A percentile compares a stretch with the other conserved stretches of the same genome.
Evolutionary conservation across 2,888 invertebrate genomes (phyloP).

Genomic region (Hoplodrina ambigua): DNA sequence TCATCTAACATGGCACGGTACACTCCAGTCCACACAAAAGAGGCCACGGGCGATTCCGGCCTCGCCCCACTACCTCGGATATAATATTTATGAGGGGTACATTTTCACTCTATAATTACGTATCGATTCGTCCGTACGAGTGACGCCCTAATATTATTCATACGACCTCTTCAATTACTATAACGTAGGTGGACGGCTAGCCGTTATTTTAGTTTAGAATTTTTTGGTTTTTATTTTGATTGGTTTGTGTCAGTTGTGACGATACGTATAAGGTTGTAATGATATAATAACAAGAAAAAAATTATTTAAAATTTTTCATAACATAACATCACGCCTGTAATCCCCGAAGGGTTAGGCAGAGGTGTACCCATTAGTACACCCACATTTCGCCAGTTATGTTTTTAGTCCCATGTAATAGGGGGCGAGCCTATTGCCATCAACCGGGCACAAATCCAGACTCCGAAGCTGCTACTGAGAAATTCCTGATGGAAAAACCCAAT

Average conservation of each 20-base stretch:
- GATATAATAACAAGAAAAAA: too few species aligned
- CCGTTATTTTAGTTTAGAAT: conserved; percentile 52
- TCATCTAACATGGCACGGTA: conserved; percentile 74
- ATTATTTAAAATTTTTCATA: too few species aligned
- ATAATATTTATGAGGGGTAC: conserved; percentile 89
- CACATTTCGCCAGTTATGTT: too few species aligned
- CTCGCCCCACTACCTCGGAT: conserved; percentile 85
- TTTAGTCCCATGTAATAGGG: too few species aligned
- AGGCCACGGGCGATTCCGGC: conserved; percentile 86
- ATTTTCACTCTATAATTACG: conserved; percentile 89
- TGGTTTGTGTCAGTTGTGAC: conserved; percentile 35
- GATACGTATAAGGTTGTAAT: conserved; percentile 17
- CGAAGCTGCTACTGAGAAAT: too few species aligned
- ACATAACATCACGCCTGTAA: too few species aligned
- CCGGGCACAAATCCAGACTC: too few species aligned
- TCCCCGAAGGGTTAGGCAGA: too few species aligned
- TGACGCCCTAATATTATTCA: conserved; percentile 89
- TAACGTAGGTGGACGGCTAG: conserved; percentile 72
- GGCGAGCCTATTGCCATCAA: too few species aligned
- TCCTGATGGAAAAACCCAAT: too few species aligned
- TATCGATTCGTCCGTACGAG: conserved; percentile 85
- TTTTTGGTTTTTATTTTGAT: conserved; percentile 36
- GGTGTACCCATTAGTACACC: too few species aligned
- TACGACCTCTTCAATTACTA: conserved; percentile 84
- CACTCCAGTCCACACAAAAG: conserved; percentile 78